Base-by-base conservation (phyloP, 2,113 vertebrate species). In the Argyrosomus japonicus region DNA sequence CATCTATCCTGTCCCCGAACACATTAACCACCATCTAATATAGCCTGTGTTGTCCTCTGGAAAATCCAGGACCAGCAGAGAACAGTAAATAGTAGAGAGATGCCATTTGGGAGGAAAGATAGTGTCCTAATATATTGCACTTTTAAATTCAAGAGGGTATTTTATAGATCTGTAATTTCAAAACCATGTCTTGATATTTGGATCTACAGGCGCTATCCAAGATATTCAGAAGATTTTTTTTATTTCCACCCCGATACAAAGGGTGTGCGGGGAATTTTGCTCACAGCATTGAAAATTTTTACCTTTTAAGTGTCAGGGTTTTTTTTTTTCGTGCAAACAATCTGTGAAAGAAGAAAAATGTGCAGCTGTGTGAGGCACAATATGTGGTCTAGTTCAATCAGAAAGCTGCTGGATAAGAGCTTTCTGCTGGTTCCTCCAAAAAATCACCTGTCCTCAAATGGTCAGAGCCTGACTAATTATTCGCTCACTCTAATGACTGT, bases 1-100 rank as follows among this genome's bases (percentile, higher is more conserved):
- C 58, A 85, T 84, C 50, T 36, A 68, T 74, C 54, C 51, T 68
- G 62, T 86, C 85, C 84, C 88, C 68, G 68, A 78, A 72, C 81
- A 76, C 78, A 85, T 50, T 62, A 76, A 40, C 71, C 64, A 47
- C 50, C 67, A 68, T 78, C 29, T 85, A 84, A 87, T 86, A 85
- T 56, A 83, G 53, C 19, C 5, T 1, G 18, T 74, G 79, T 75
- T 83, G 77, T 84, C 63, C 62, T 65, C 29, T 50, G 40, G 13
- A 36, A 48, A 25, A 67, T 43, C 11, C 12, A 15, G 5, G 62
- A 58, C 70, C 68, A 71, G 77, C 25, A 27, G 62, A 73, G 75
- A 65, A 64, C 32, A 73, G 79, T 56, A 71, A 88, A 81, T 11
- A 73, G 11, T n/a, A 27, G 21, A 68, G 62, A 18, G 32, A 6